phyloP scores from a whole-genome alignment of 2,888 invertebrate species.

The Orthosia gracilis region DNA sequence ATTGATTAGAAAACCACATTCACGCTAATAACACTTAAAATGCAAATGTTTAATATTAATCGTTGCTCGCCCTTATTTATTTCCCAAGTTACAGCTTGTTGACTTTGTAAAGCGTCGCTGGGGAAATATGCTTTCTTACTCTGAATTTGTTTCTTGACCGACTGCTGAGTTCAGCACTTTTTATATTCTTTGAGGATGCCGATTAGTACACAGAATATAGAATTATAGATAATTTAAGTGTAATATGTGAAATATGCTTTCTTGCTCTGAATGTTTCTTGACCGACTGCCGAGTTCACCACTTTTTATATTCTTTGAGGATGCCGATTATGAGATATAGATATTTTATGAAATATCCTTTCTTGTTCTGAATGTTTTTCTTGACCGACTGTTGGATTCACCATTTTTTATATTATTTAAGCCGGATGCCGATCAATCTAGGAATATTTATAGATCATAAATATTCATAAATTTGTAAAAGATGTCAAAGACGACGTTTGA shows the following conservation, averaged over 20 bases:
- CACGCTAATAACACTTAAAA: slow-evolving; percentile 66
- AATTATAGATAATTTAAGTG: too few relatives aligned
- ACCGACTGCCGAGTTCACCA: slow-evolving; percentile 76
- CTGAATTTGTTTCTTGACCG: slow-evolving; percentile 85
- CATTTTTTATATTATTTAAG: slow-evolving; percentile 41
- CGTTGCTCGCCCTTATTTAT: slow-evolving; percentile 84
- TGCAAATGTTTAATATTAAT: slow-evolving; percentile 84
- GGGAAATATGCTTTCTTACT: slow-evolving; percentile 88
- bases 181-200: slow-evolving; percentile 37
- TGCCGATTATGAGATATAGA: slow-evolving; percentile 22
- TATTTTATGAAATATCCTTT: too few relatives aligned
- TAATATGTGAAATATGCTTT: too few relatives aligned
- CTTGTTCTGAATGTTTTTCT: too few relatives aligned
- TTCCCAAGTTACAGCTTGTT: slow-evolving; percentile 89
- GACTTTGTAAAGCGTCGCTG: slow-evolving; percentile 87
- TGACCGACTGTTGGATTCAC: too few relatives aligned
- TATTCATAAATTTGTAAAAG: too few relatives aligned
- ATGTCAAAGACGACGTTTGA: too few relatives aligned
- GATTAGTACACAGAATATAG: slow-evolving; percentile 13
- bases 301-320: slow-evolving; percentile 43
- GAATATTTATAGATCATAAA: background rate
- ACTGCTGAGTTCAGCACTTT: slow-evolving; percentile 70
- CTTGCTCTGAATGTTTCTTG: slow-evolving; percentile 78
- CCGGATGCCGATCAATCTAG: too few relatives aligned
- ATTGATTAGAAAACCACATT: slow-evolving; percentile 63